Conservation (phyloP, 2,113 vertebrate genomes). For the Rafetus swinhoei region DNA sequence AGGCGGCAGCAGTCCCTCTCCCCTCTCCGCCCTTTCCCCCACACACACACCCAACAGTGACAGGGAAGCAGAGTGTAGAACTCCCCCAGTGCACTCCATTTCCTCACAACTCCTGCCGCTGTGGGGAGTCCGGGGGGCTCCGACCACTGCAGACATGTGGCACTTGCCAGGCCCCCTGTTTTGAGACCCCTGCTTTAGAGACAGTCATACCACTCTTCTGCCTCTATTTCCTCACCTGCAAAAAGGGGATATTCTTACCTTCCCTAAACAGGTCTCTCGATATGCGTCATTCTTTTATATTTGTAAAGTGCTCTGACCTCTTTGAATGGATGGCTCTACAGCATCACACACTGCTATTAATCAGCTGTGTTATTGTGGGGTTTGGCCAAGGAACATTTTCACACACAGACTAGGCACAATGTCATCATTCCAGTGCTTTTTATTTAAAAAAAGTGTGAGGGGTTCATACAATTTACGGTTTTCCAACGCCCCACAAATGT, state of each 20-base stretch:
- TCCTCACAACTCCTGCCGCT: too few relatives aligned
- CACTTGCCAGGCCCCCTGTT: too few relatives aligned
- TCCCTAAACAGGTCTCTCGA: neutral
- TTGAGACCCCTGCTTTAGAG: too few relatives aligned
- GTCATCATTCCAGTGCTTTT: neutral
- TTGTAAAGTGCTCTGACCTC: neutral
- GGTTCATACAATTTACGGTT: neutral
- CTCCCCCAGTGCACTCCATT: too few relatives aligned
- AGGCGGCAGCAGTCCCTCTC: too few relatives aligned
- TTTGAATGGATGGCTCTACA: neutral
- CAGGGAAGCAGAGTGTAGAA: too few relatives aligned
- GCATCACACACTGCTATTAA: neutral
- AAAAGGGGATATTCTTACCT: neutral
- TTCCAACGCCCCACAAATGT: neutral
- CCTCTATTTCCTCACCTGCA: neutral
- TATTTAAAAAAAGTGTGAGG: neutral
- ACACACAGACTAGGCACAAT: neutral
- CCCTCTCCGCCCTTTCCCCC: too few relatives aligned
- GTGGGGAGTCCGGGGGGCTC: too few relatives aligned
- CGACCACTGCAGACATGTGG: too few relatives aligned
- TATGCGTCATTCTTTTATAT: neutral
- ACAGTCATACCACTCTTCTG: neutral
- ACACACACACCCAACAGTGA: too few relatives aligned
- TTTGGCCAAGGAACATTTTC: neutral
- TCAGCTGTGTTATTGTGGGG: neutral